phyloP scores from a whole-genome alignment of 2,888 invertebrate genomes.

The Oegoconia quadripuncta region DNA sequence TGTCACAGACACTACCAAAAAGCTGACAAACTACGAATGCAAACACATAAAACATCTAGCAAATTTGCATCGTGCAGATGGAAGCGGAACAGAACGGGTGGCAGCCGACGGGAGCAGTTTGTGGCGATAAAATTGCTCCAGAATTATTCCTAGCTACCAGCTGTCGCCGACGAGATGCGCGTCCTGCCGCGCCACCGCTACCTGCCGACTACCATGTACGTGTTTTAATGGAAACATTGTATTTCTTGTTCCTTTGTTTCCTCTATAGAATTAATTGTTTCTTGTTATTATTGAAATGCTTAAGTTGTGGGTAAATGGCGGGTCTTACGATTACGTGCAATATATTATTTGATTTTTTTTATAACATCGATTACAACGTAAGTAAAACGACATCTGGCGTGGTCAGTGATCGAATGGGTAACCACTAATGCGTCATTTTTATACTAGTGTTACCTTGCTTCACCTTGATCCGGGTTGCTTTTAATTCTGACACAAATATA shows the following conservation, averaged over 20 bases:
- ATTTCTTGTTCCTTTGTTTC: constrained; percentile 3
- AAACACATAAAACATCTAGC: constrained; percentile 38
- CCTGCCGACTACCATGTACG: constrained; percentile 1
- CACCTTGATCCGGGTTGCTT: too few species aligned
- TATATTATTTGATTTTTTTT: too few species aligned
- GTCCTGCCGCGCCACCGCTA: constrained; percentile 14
- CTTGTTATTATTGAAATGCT: constrained; percentile 1
- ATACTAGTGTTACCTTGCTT: too few species aligned
- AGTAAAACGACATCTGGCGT: too few species aligned
- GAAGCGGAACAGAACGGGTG: constrained; percentile 26
- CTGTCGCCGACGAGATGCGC: constrained; percentile 26
- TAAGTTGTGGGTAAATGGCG: too few species aligned
- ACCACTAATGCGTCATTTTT: too few species aligned
- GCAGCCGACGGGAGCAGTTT: constrained; percentile 45
- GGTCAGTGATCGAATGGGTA: too few species aligned
- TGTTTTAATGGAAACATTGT: constrained; percentile 1
- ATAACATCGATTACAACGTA: too few species aligned
- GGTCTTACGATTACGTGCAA: too few species aligned
- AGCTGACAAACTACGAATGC: constrained; percentile 18
- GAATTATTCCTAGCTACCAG: constrained; percentile 48
- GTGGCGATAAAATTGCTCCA: constrained; percentile 47
- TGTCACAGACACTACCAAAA: too few species aligned
- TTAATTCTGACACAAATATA: too few species aligned
- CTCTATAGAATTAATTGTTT: constrained; percentile 2
- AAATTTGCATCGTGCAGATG: constrained; percentile 27